Conservation (phyloP, 1,140 invertebrate genomes). For the Drosophila equinoxialis region DNA sequence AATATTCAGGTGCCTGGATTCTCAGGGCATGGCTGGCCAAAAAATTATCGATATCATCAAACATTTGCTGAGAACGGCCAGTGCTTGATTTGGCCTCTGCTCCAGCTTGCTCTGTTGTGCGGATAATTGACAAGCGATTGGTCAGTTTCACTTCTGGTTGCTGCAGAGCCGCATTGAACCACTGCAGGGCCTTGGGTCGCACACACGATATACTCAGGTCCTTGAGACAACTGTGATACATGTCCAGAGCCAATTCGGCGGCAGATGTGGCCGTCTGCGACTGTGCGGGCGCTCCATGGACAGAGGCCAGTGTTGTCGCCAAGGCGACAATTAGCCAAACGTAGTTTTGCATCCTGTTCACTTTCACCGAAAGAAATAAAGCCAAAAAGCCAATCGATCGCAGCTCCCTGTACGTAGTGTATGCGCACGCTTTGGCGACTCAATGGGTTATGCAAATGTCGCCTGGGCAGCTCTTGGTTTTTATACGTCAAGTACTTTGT, state of each 20-base stretch:
- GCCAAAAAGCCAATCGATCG: slow-evolving; percentile 7
- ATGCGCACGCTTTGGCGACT: slow-evolving; percentile 73
- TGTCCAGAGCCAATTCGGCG: slow-evolving; percentile 84
- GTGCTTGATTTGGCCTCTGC: slow-evolving; percentile 19
- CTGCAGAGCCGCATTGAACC: slow-evolving; percentile 87
- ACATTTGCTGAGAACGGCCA: slow-evolving; percentile 81
- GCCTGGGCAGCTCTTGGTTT: slow-evolving; percentile 66
- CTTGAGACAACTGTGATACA: slow-evolving; percentile 87
- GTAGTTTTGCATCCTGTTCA: slow-evolving; percentile 63
- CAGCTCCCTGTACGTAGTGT: slow-evolving; percentile 29
- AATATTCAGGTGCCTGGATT: slow-evolving; percentile 86
- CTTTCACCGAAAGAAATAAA: slow-evolving; percentile 24
- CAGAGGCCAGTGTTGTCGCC: slow-evolving; percentile 50
- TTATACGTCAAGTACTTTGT: slow-evolving; percentile 80
- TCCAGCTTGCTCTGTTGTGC: slow-evolving; percentile 83
- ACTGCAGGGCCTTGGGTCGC: slow-evolving; percentile 89
- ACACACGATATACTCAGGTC: slow-evolving; percentile 88
- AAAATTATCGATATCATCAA: slow-evolving; percentile 87
- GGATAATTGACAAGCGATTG: slow-evolving; percentile 88
- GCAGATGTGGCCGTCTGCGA: slow-evolving; percentile 83
- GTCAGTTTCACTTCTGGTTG: slow-evolving; percentile 89
- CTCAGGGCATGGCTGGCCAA: slow-evolving; percentile 86
- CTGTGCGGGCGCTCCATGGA: slow-evolving; percentile 46
- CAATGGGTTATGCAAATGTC: slow-evolving; percentile 81
- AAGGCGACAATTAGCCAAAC: slow-evolving; percentile 54